Base-by-base conservation (phyloP, 2,797 vertebrate genomes). In the Rhinichthys osculus region DNA sequence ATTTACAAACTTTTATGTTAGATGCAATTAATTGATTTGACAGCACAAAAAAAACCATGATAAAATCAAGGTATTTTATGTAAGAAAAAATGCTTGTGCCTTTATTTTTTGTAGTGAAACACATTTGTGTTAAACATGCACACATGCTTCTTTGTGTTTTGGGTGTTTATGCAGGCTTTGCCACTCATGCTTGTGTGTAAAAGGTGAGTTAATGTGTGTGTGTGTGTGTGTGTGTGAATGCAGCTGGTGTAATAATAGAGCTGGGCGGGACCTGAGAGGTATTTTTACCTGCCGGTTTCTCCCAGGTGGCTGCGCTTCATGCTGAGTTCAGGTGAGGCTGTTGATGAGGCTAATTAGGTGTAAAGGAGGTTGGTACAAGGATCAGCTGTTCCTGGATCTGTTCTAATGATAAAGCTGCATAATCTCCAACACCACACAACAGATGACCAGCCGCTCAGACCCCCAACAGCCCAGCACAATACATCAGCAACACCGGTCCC, bases 341-440 rank as follows among this genome's bases (percentile, higher is more conserved):
- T 96, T 97, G 97, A 97, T 96, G 90, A 96, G 96, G 97, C 96
- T 98, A 99, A 98, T 97, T 98, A 97, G 96, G 96, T 97, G 96
- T 96, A 97, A 98, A 96, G 96, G 96, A 96, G 84, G 94, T 94
- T 95, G 95, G 94, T 92, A 91, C 94, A 95, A 95, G 96, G 97
- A 97, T 98, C 96, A 98, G 96, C 97, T 98, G 97, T 94, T 95
- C 85, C 96, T 95, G 96, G 95, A 95, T 93, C 93, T 92, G 92
- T 95, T 93, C 93, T 95, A 94, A 96, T 98, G 96, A 98, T 97
- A 97, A 98, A 97, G 95, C 96, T 94, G 94, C 93, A 96, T 98
- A 97, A 98, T 98, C 96, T 96, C 91, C 90, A 93, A 94, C 89
- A 91, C 92, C 90, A 94, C 96, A 96, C 96, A 97, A 95, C 96